A percentile compares a stretch with the other conserved stretches of the same genome.
These are phyloP conservation scores for Syngnathus typhle DNA, from an alignment of 2,113 vertebrate species.

Conservation along the genomic window DNA sequence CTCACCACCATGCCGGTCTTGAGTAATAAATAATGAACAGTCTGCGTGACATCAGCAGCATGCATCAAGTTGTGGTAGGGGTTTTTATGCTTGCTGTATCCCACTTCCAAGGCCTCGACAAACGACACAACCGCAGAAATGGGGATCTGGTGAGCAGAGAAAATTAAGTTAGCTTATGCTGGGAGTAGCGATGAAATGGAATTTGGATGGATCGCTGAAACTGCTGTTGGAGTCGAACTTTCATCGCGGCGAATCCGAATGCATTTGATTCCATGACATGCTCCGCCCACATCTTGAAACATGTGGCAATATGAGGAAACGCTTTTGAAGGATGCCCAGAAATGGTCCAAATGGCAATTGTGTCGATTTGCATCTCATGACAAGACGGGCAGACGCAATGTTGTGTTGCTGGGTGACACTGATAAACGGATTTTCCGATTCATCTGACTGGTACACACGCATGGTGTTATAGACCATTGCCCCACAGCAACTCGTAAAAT, in stretches of 20 bases:
- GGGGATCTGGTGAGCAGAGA: slow-evolving; percentile 78
- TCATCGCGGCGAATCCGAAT: too few relatives aligned
- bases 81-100: slow-evolving; percentile 97
- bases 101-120: slow-evolving; percentile 92
- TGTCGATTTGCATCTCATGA: background rate
- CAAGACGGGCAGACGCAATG: background rate
- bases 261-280: too few relatives aligned
- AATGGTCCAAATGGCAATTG: too few relatives aligned
- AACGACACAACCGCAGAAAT: slow-evolving; percentile 96
- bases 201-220: too few relatives aligned
- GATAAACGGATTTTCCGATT: slow-evolving; percentile 4
- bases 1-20: slow-evolving; percentile 92
- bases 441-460: slow-evolving; percentile 1
- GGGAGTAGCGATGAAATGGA: background rate
- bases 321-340: too few relatives aligned
- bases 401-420: background rate
- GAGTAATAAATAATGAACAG: slow-evolving; percentile 90
- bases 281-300: too few relatives aligned
- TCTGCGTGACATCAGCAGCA: slow-evolving; percentile 94
- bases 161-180: background rate
- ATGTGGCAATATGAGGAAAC: too few relatives aligned
- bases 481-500: slow-evolving; percentile 17
- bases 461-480: background rate
- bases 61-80: slow-evolving; percentile 97
- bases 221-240: too few relatives aligned